A percentile compares a stretch with the other conserved stretches of the same genome.
Evolutionary conservation across 2,797 vertebrate species (phyloP).

Genomic region (Hoplostethus atlanticus): DNA sequence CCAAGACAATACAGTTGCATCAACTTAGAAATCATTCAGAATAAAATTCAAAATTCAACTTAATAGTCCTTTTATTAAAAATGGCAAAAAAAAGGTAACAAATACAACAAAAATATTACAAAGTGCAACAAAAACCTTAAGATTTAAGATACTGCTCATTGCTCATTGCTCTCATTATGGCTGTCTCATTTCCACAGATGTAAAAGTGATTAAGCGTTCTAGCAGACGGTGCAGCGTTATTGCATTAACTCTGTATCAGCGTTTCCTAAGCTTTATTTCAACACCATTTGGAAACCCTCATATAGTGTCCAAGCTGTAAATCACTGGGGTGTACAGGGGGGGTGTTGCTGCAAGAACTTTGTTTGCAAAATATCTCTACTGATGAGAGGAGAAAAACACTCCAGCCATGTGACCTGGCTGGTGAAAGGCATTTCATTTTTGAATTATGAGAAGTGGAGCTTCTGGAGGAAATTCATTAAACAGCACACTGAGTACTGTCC

Average conservation of each 20-base stretch:
- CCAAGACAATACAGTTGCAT: conserved; percentile 5
- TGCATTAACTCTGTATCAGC: conserved; percentile 24
- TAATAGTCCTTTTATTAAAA: neutral
- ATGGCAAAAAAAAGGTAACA: neutral
- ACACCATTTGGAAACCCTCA: conserved; percentile 46
- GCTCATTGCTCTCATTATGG: neutral
- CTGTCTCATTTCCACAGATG: neutral
- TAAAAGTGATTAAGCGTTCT: neutral
- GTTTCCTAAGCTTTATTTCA: conserved; percentile 51
- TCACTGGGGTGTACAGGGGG: conserved; percentile 42
- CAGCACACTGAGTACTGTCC: neutral
- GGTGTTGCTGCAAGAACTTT: conserved; percentile 56
- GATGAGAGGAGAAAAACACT: conserved; percentile 48
- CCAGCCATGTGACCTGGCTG: conserved; percentile 25
- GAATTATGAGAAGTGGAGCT: conserved; percentile 15
- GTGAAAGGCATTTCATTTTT: conserved; percentile 22
- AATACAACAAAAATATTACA: neutral
- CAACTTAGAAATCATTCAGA: conserved; percentile 30
- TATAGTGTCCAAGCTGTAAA: conserved; percentile 43
- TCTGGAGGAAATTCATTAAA: conserved; percentile 5
- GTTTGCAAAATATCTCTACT: conserved; percentile 53
- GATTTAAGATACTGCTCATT: neutral
- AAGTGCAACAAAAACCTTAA: neutral
- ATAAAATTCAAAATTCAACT: neutral
- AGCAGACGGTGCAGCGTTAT: neutral